These are phyloP conservation scores for Listronotus bonariensis DNA, from an alignment of 1,140 invertebrate genomes.

Conservation along the genomic window DNA sequence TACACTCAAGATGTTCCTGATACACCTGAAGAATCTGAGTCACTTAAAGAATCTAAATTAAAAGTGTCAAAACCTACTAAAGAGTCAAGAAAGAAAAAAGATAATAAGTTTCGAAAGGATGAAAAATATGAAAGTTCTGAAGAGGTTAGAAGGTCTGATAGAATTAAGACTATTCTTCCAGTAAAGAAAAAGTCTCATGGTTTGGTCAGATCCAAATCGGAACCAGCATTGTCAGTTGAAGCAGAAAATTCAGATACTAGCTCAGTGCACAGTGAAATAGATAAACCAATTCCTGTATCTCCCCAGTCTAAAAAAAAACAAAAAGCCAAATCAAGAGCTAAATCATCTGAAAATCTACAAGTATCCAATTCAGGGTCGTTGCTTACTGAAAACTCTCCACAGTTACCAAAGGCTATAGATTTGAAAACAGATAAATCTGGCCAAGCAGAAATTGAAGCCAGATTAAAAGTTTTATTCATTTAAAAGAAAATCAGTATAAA, in stretches of 20 bases:
- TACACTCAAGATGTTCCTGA: constrained; percentile 12
- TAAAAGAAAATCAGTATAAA: constrained; percentile 85
- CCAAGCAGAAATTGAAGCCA: constrained; percentile 68
- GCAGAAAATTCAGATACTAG: constrained; percentile 36
- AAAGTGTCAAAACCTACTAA: constrained; percentile 18
- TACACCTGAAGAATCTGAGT: not conserved
- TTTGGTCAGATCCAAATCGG: constrained; percentile 54
- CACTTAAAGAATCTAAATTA: constrained; percentile 9
- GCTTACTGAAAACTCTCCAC: constrained; percentile 2
- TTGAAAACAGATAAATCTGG: constrained; percentile 68
- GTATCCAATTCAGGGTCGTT: not conserved
- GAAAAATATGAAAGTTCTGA: constrained; percentile 22
- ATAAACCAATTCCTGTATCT: constrained; percentile 30
- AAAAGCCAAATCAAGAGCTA: constrained; percentile 26
- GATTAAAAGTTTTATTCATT: constrained; percentile 78
- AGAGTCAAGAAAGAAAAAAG: constrained; percentile 28
- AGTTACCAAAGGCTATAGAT: constrained; percentile 24
- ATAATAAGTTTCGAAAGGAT: constrained; percentile 27
- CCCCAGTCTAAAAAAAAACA: constrained; percentile 21
- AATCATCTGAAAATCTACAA: constrained; percentile 33
- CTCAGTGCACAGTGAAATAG: constrained; percentile 39
- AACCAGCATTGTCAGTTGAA: constrained; percentile 46
- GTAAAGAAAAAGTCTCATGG: constrained; percentile 64
- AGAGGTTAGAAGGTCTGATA: constrained; percentile 60
- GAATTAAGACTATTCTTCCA: constrained; percentile 64